Evolutionary conservation across 2,113 vertebrate genomes (phyloP).

Genomic region (Syngnathoides biaculeatus): DNA sequence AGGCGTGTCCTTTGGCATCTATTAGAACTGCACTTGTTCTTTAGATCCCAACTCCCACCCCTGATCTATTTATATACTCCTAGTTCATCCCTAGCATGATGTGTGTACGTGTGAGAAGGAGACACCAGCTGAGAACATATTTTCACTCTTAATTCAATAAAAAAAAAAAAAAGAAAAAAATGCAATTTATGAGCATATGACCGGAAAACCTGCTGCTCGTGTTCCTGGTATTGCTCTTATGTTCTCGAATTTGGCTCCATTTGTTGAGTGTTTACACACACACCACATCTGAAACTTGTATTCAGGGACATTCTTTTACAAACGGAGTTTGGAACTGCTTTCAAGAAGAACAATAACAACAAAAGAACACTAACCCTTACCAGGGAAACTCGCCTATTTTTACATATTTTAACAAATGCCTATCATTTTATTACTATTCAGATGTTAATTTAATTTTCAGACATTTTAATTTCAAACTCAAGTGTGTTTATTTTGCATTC

Average conservation of each 20-base stretch:
- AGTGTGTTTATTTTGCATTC: no score
- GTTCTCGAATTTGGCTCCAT: slow-evolving; percentile 2
- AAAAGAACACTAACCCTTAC: neutral
- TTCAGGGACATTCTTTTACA: slow-evolving; percentile 1
- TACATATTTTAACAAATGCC: no score
- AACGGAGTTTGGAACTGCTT: no score
- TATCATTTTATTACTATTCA: neutral
- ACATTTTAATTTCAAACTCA: no score
- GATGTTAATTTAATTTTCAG: neutral
- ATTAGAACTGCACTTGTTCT: slow-evolving; percentile 59
- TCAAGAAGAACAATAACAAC: no score
- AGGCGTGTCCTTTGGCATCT: slow-evolving; percentile 51
- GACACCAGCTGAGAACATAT: neutral
- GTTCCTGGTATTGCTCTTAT: neutral
- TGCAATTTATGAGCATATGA: slow-evolving; percentile 11
- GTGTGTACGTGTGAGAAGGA: slow-evolving; percentile 15
- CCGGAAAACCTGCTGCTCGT: neutral
- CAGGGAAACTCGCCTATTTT: neutral
- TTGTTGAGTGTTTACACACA: neutral
- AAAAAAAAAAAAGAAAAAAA: slow-evolving; percentile 17
- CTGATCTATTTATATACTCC: slow-evolving; percentile 53
- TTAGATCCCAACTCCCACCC: slow-evolving; percentile 38
- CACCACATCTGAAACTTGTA: neutral
- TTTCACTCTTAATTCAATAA: slow-evolving; percentile 9
- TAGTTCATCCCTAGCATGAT: slow-evolving; percentile 5